Percentiles rank a stretch among this genome's conserved stretches.
These are phyloP conservation scores for Norana najaformis DNA, from an alignment of 2,888 invertebrate species.

Conservation along the genomic window DNA sequence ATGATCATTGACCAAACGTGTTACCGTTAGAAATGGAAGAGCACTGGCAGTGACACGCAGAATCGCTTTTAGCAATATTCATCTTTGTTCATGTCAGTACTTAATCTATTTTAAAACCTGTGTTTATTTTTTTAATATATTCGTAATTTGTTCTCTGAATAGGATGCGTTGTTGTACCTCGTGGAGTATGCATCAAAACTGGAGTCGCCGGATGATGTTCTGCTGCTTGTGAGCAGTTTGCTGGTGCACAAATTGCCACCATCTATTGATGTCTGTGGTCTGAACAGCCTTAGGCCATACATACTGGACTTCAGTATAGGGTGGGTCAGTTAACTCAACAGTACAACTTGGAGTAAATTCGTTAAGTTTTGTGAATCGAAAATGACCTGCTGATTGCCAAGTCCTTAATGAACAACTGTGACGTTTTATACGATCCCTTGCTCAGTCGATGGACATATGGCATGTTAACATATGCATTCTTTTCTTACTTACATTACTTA, in stretches of 20 bases:
- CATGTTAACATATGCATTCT: no score
- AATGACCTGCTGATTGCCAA: background rate
- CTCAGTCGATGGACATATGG: no score
- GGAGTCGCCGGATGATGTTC: background rate
- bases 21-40: no score
- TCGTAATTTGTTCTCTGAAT: background rate
- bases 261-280: background rate
- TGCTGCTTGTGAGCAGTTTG: slow-evolving; percentile 17
- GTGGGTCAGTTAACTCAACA: background rate
- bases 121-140: background rate
- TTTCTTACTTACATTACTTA: no score
- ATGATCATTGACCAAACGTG: no score
- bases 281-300: background rate
- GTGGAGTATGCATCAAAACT: slow-evolving; percentile 20
- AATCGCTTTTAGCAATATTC: no score
- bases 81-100: no score
- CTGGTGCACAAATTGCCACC: background rate
- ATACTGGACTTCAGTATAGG: background rate
- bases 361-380: background rate
- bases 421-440: no score
- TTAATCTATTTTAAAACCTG: background rate
- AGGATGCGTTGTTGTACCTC: slow-evolving; percentile 27
- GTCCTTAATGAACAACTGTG: no score
- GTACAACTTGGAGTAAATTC: background rate
- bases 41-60: no score